Conservation (phyloP, 2,888 invertebrate species). For the Blastobasis lacticolella region DNA sequence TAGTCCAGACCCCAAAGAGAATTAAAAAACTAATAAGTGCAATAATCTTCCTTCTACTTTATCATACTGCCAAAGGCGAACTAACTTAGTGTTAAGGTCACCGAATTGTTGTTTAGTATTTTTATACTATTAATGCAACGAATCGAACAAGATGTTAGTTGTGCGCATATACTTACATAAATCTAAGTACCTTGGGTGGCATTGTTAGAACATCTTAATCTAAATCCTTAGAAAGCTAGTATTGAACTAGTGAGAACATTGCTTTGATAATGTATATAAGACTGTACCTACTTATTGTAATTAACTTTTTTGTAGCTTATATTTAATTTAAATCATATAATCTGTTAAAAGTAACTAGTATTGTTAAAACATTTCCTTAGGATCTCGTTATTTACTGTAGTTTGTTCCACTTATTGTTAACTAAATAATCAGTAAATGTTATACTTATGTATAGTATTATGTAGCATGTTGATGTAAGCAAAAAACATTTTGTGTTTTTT, state of each 20-base stretch:
- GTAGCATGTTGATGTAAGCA: too few relatives aligned
- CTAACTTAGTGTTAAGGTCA: constrained; percentile 20
- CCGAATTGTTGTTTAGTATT: constrained; percentile 5
- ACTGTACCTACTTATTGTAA: constrained; percentile 45
- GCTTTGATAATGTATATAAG: constrained; percentile 41
- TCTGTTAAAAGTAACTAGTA: constrained; percentile 28
- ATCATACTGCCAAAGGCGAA: constrained; percentile 58
- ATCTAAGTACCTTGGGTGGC: too few relatives aligned
- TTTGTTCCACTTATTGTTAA: background rate
- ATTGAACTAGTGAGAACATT: constrained; percentile 4
- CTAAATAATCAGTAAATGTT: too few relatives aligned
- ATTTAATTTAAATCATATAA: constrained; percentile 35
- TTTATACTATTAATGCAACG: too few relatives aligned
- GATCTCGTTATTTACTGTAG: constrained; percentile 57
- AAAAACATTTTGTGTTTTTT: too few relatives aligned
- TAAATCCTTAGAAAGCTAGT: too few relatives aligned
- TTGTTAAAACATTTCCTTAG: constrained; percentile 46
- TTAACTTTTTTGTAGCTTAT: constrained; percentile 16
- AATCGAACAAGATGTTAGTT: too few relatives aligned
- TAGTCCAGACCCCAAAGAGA: constrained; percentile 47
- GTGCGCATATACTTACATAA: too few relatives aligned
- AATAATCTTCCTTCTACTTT: constrained; percentile 46
- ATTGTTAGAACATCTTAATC: too few relatives aligned
- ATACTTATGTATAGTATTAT: too few relatives aligned
- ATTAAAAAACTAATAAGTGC: constrained; percentile 44